Conservation (phyloP, 2,888 invertebrate species). For the Hirtodrosophila confusa region DNA sequence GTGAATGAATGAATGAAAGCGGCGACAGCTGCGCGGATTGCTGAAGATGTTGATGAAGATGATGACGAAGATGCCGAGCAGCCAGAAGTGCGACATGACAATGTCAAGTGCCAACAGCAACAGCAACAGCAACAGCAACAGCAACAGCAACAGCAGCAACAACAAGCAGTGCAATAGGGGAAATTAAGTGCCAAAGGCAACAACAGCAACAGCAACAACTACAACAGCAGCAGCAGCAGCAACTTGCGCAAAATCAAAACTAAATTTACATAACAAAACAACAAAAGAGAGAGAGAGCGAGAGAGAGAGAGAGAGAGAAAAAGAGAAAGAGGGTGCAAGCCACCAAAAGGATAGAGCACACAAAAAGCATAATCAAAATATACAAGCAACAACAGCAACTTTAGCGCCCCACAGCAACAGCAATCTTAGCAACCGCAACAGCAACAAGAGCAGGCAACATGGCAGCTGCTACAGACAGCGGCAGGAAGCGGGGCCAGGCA, state of each 20-base stretch:
- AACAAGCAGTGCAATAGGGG: conserved; percentile 32
- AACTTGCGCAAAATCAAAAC: conserved; percentile 50
- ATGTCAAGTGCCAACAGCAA: conserved; percentile 56
- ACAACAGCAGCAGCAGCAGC: conserved; percentile 12
- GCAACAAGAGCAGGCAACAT: conserved; percentile 35
- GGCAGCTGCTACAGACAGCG: conserved; percentile 42
- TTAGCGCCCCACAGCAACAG: conserved; percentile 6
- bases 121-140: conserved; percentile 28
- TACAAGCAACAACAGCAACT: conserved; percentile 12
- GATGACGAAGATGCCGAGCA: conserved; percentile 49
- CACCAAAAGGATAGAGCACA: neutral
- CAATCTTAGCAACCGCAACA: conserved; percentile 3
- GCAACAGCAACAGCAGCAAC: conserved; percentile 17
- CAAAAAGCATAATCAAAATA: conserved; percentile 43
- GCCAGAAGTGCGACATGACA: conserved; percentile 49
- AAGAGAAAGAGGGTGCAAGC: neutral
- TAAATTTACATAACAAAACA: conserved; percentile 60
- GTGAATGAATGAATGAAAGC: conserved; percentile 55
- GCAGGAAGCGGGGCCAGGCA: neutral
- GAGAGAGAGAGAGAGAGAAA: conserved; percentile 3
- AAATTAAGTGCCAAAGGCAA: conserved; percentile 65
- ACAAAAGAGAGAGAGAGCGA: conserved; percentile 7
- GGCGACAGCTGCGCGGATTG: conserved; percentile 46
- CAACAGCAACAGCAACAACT: conserved; percentile 18
- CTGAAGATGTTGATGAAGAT: conserved; percentile 48